phyloP scores from a whole-genome alignment of 2,888 invertebrate species.

The Volucella inflata region DNA sequence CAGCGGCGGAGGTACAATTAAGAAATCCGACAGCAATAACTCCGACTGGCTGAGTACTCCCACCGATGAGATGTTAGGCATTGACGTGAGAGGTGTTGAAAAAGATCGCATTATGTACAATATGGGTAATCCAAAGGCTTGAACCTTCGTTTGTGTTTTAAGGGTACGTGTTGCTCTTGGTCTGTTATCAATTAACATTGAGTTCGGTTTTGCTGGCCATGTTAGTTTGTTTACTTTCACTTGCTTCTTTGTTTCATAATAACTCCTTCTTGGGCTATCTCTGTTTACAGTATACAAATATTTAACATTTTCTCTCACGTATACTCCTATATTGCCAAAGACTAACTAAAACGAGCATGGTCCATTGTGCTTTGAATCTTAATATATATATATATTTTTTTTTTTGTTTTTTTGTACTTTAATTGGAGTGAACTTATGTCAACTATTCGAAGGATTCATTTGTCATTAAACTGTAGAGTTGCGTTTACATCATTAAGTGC shows the following conservation, averaged over 20 bases:
- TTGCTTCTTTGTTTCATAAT: conserved; percentile 40
- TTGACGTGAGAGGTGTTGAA: conserved; percentile 78
- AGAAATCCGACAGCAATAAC: conserved; percentile 78
- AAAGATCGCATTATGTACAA: conserved; percentile 77
- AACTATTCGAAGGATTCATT: conserved; percentile 11
- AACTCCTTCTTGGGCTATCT: conserved; percentile 47
- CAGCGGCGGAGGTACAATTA: conserved; percentile 73
- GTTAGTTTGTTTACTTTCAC: conserved; percentile 39
- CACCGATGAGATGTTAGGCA: conserved; percentile 78
- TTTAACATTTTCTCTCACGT: conserved; percentile 12
- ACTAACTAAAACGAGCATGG: conserved; percentile 59
- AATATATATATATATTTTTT: neutral
- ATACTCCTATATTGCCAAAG: conserved; percentile 61
- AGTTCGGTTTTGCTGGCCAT: conserved; percentile 33
- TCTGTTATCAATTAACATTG: conserved; percentile 33
- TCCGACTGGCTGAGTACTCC: conserved; percentile 79
- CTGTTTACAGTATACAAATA: conserved; percentile 30
- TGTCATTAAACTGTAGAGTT: conserved; percentile 30
- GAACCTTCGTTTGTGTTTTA: conserved; percentile 48
- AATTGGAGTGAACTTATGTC: conserved; percentile 8
- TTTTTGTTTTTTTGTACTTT: conserved; percentile 40
- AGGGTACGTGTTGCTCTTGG: conserved; percentile 63
- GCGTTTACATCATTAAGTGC: conserved; percentile 31
- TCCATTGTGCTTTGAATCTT: conserved; percentile 31
- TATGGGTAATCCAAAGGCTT: conserved; percentile 76